A percentile compares a stretch with the other conserved stretches of the same genome.
phyloP scores from a whole-genome alignment of 1,140 invertebrate species.

The Brachystomella parvula region DNA sequence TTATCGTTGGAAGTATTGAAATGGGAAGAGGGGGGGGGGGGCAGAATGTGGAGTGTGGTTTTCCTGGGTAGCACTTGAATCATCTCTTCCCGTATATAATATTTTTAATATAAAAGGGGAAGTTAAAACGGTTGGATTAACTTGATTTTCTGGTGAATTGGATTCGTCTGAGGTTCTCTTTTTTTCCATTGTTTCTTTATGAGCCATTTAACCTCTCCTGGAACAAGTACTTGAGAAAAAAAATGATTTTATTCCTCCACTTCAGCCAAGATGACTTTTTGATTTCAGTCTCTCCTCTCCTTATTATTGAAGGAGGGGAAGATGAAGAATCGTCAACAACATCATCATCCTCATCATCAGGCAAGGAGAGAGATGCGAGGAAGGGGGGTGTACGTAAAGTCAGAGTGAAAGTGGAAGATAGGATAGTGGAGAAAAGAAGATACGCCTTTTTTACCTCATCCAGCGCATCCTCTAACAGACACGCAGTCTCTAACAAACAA shows the following conservation, averaged over 20 bases:
- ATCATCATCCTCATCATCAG: too few species aligned
- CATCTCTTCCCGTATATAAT: background rate
- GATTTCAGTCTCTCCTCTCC: too few species aligned
- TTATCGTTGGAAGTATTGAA: too few species aligned
- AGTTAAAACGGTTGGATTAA: constrained; percentile 37
- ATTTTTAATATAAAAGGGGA: background rate
- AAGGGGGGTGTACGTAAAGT: too few species aligned
- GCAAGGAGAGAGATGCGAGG: too few species aligned
- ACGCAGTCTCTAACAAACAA: background rate
- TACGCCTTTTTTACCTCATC: background rate
- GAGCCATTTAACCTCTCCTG: constrained; percentile 35
- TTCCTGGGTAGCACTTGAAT: background rate
- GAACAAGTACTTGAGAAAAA: too few species aligned
- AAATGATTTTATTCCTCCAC: too few species aligned
- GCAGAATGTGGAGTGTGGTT: too few species aligned
- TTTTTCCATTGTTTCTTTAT: constrained; percentile 37
- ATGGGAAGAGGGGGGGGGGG: too few species aligned
- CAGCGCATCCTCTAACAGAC: constrained; percentile 4
- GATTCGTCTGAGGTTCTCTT: constrained; percentile 23
- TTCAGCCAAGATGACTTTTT: too few species aligned
- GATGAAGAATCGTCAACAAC: too few species aligned
- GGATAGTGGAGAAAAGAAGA: constrained; percentile 12
- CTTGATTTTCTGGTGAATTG: constrained; percentile 39
- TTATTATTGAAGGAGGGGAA: too few species aligned
- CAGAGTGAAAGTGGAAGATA: background rate